Evolutionary conservation across 1,140 invertebrate genomes (phyloP), one percentile per base, ranked within the genome.

Genomic region (Ips nitidus): DNA sequence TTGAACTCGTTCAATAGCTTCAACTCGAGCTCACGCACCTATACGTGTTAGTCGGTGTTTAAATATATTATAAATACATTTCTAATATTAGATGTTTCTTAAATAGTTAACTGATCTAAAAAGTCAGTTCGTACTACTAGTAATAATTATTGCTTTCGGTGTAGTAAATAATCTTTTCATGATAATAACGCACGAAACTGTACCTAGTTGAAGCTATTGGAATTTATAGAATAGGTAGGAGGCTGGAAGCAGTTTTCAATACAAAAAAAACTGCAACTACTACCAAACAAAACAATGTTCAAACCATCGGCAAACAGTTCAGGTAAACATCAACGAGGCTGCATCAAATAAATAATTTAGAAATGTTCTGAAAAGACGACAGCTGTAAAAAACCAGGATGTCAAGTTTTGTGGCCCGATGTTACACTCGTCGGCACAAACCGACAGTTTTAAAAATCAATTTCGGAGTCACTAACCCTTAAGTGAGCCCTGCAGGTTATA

Each of bases 181-280:
- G 70, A 73, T 71, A 66, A 70, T 71, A 62, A 59, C 45, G 72
- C 75, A 76, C 72, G 43, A 60, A 56, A 45, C 62, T 64, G 39
- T 45, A 36, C 41, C 42, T 55, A 69, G 66, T 69, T 75, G 59
- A 66, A 70, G 55, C 57, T 74, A 63, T 69, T 61, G 61, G 45
- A 52, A 41, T n/a, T 52, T 6, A 52, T 37, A 40, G 62, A 43
- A 40, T 47, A 37, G 42, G 53, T 41, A 40, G 41, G 78, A 79
- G 78, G 78, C 78, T 79, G 78, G 78, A 75, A 72, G 72, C 55
- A 71, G 72, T 73, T 73, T 71, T 74, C 69, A 69, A 75, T 72
- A 22, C 22, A 22, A 22, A 22, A 22, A 22, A 22, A 22, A 22
- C 57, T 41, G 42, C 1, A 37, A 61, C n/a, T 6, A 50, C 4